Base-by-base conservation (phyloP, 2,797 vertebrate species). In the Karalla daura region DNA sequence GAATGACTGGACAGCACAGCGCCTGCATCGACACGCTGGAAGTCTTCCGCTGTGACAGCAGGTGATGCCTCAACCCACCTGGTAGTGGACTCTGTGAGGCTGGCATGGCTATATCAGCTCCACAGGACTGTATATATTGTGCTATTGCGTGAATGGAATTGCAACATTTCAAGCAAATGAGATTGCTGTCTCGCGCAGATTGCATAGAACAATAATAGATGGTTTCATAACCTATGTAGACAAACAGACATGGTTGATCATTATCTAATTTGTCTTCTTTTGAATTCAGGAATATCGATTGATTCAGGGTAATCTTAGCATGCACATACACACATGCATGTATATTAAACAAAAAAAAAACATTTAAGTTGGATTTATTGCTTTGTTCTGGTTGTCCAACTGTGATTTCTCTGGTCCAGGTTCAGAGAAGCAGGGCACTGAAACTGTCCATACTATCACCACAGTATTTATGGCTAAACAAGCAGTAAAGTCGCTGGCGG, bases 31-130 rank as follows among this genome's bases (percentile, higher is more conserved):
- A 63, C 63, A 73, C 58, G 62, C 36, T 51, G 65, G 64, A 80
- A 45, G 67, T 54, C 30, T 70, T 81, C 40, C 9, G 17, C 18
- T 58, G 43, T 78, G 80, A 70, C 76, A 76, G 82, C 41, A 76
- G 74, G 71, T 50, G 46, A 79, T 54, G 70, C 51, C 13, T 70
- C 63, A 62, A 63, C 70, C 70, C 56, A 33, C 18, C 24, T 59
- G 67, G 37, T n/a, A n/a, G n/a, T n/a, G n/a, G n/a, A 27, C 18
- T 69, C 39, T 61, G 40, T 47, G 63, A 61, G 15, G 50, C 33
- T 69, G 45, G 24, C 56, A 33, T 2, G 27, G 32, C 64, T 74
- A 40, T n/a, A 55, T 70, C 59, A 28, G 30, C 53, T 52, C 11
- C 30, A 24, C 25, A 8, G 5, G 47, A 14, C 5, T 63, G 36